Evolutionary conservation across 2,888 invertebrate species (phyloP).

Genomic region (Agonopterix heracliana): DNA sequence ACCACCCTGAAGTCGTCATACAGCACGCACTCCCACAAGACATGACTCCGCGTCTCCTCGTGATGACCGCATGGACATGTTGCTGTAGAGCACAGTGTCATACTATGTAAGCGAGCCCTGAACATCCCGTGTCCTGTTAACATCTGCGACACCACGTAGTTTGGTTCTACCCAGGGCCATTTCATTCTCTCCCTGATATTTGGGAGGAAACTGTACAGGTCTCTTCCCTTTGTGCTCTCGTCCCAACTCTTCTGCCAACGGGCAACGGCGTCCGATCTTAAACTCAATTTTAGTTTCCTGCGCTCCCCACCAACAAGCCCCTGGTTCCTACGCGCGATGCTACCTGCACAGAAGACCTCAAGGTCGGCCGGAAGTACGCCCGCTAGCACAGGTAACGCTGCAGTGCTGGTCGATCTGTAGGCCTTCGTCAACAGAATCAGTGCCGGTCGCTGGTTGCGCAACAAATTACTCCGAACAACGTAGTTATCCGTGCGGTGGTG

Average conservation of each 20-base stretch:
- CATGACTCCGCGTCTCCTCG: constrained; percentile 7
- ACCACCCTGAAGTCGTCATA: background rate
- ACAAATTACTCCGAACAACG: constrained; percentile 13
- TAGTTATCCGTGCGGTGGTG: constrained; percentile 3
- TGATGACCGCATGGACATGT: constrained; percentile 10
- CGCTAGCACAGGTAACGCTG: constrained; percentile 22
- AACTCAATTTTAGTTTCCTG: background rate
- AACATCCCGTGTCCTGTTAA: constrained; percentile 17
- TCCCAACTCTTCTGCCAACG: constrained; percentile 11
- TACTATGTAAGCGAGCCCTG: constrained; percentile 3
- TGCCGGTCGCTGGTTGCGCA: constrained; percentile 17
- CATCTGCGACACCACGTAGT: constrained; percentile 13
- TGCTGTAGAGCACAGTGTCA: constrained; percentile 6
- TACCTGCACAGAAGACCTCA: constrained; percentile 17
- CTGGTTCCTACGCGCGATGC: too few species aligned
- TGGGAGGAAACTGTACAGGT: constrained; percentile 16
- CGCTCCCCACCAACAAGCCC: too few species aligned
- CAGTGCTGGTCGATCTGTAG: constrained; percentile 20
- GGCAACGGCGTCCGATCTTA: constrained; percentile 1
- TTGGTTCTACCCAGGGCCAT: constrained; percentile 13
- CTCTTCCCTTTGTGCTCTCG: constrained; percentile 4
- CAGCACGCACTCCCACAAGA: background rate
- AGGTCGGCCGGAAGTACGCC: constrained; percentile 23
- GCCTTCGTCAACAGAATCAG: constrained; percentile 22
- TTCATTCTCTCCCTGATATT: constrained; percentile 9